Percentiles rank a stretch among this genome's conserved stretches.
Conservation (phyloP, 2,797 vertebrate species). For the Pseudochaenichthys georgianus region DNA sequence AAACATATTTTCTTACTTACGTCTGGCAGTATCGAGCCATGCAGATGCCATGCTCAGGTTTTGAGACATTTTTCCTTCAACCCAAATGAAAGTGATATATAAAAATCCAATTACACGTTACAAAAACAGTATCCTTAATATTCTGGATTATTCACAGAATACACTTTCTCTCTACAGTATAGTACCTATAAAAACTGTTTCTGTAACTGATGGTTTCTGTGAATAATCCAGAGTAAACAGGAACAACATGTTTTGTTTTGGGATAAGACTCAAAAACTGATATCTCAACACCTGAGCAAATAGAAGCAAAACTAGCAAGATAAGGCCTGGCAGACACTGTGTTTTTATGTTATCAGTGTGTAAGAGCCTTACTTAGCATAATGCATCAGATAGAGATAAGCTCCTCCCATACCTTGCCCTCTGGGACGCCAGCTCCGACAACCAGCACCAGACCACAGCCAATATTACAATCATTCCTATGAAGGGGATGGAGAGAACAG, state of each 20-base stretch:
- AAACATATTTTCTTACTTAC: slow-evolving; percentile 5
- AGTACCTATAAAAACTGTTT: neutral
- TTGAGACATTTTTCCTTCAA: slow-evolving; percentile 1
- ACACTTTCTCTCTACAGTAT: neutral
- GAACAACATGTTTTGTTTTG: neutral
- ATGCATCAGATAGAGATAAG: slow-evolving; percentile 65
- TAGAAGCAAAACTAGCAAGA: slow-evolving; percentile 1
- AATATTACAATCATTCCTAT: slow-evolving; percentile 94
- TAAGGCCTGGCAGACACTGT: neutral
- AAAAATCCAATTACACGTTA: neutral
- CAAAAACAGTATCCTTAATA: neutral
- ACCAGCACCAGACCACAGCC: slow-evolving; percentile 94
- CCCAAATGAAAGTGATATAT: neutral
- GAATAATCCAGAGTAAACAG: neutral
- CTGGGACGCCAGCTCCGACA: slow-evolving; percentile 92
- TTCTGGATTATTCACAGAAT: neutral
- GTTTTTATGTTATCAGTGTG: slow-evolving; percentile 17
- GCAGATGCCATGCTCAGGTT: neutral
- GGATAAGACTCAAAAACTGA: neutral
- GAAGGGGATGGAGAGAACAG: slow-evolving; percentile 93
- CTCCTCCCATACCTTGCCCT: slow-evolving; percentile 88
- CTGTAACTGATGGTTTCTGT: neutral
- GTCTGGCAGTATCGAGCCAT: neutral
- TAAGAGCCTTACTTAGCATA: slow-evolving; percentile 24
- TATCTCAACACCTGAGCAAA: neutral